phyloP scores from a whole-genome alignment of 2,888 invertebrate genomes.

The Itoplectis maculator region DNA sequence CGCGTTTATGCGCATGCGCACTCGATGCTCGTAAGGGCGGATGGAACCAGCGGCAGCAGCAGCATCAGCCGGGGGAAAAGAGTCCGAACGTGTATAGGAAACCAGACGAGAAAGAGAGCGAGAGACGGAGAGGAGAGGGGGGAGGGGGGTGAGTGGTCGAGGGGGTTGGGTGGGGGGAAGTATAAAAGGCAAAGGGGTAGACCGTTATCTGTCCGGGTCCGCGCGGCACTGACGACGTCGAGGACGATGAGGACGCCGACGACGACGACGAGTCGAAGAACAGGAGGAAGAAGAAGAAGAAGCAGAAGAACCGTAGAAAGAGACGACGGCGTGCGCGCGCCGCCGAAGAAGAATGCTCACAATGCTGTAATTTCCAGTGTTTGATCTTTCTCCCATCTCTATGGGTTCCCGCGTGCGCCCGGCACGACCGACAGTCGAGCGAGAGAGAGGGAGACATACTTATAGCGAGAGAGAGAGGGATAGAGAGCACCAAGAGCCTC shows the following conservation, averaged over 20 bases:
- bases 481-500: constrained; percentile 15
- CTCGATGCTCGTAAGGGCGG: no score
- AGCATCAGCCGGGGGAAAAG: no score
- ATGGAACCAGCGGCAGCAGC: no score
- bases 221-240: constrained; percentile 35
- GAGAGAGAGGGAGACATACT: background rate
- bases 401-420: constrained; percentile 37
- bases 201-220: constrained; percentile 57
- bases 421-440: constrained; percentile 5
- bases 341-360: constrained; percentile 81
- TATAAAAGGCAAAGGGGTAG: constrained; percentile 51
- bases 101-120: background rate
- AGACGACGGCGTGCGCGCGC: constrained; percentile 57
- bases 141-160: constrained; percentile 46
- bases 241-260: constrained; percentile 33
- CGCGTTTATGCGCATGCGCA: no score
- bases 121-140: constrained; percentile 12
- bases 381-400: constrained; percentile 78
- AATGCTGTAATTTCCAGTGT: constrained; percentile 84
- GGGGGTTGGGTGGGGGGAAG: constrained; percentile 32
- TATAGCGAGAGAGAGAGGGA: background rate
- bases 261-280: constrained; percentile 36
- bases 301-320: constrained; percentile 48
- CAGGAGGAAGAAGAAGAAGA: constrained; percentile 32
- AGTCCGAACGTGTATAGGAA: no score